Evolutionary conservation across 2,797 vertebrate species (phyloP), one percentile per base, ranked within the genome.

Genomic region (Anabas testudineus): DNA sequence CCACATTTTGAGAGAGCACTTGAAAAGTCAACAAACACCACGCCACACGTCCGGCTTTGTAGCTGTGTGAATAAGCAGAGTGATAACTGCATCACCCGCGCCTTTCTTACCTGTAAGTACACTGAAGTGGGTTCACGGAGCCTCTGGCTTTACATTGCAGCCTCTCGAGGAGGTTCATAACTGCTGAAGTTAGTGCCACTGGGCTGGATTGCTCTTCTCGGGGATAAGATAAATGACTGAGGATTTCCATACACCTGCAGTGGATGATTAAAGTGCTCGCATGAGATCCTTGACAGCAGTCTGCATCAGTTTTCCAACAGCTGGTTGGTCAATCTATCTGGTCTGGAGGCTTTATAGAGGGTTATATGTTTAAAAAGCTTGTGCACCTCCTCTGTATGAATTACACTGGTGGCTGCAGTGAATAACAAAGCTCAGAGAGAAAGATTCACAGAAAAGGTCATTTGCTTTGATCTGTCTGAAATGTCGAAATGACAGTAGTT

Each of bases 251-350:
- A 52, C 19, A 71, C 21, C 72, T 56, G 51, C 59, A 74, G 53
- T 7, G 52, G 54, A 19, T 12, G 43, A 76, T 80, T 66, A 71
- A 71, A 55, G 60, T 26, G 61, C 72, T 84, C 74, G 47, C 57
- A 39, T 21, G 58, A 74, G 67, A 86, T 76, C 63, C 58, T 61
- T 39, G 70, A 71, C 73, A 51, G 76, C 55, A 53, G 67, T 74
- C 43, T 71, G n/a, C 24, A 61, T 65, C 45, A 32, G 78, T 32
- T 16, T 52, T 60, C 59, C 71, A 74, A 16, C 68, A 57, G 62
- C 51, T 1, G 10, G 15, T 54, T 26, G 71, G 63, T 77, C 74
- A 64, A 14, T 43, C 10, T 19, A 4, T 47, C 18, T 54, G 45
- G 30, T 52, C 22, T 42, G 18, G 15, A 28, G 5, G 39, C 58